Base-by-base conservation (phyloP, 2,888 invertebrate species). In the Acronicta aceris region DNA sequence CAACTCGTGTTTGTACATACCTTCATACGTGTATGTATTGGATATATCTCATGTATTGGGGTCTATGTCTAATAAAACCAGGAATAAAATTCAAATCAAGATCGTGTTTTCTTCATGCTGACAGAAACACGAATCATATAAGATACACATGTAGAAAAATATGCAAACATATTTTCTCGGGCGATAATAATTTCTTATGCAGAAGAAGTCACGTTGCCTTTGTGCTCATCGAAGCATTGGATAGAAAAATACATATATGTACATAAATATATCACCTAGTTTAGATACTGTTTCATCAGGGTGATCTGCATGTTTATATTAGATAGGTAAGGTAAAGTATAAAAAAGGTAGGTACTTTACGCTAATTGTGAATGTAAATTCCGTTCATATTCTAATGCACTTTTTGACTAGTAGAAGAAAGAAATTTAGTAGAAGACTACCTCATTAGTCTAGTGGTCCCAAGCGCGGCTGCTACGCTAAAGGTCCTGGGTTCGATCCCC, bases 181-280 rank as follows among this genome's bases (percentile, higher is more conserved):
- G 59, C 53, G 68, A 72, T 75, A 73, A 65, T 72, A 68, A 79
- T 78, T 71, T 76, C 71, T 73, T 79, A 78, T 76, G 76, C 77
- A 76, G 63, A 73, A 69, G 66, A 59, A 82, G 81, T 82, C 83
- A 78, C 83, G 81, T 80, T 81, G 74, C 67, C 78, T 59, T 78
- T 75, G 60, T 63, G 62, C 66, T 67, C 63, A 63, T 49, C 57
- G 76, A 46, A 65, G 58, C 74, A 63, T 49, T 33, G 51, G 55
- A 65, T 63, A 61, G 45, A 51, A 70, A 65, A 73, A 57, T 57
- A 59, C n/a, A n/a, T n/a, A n/a, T n/a, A n/a, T n/a, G n/a, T 59
- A 40, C 13, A 53, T 46, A 16, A 17, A 47, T 53, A 42, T 46
- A 7, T 30, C 30, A 9, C 30, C 30, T 30, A 9, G 9, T 51